phyloP scores from a whole-genome alignment of 2,797 vertebrate species.

The Centroberyx gerrardi region DNA sequence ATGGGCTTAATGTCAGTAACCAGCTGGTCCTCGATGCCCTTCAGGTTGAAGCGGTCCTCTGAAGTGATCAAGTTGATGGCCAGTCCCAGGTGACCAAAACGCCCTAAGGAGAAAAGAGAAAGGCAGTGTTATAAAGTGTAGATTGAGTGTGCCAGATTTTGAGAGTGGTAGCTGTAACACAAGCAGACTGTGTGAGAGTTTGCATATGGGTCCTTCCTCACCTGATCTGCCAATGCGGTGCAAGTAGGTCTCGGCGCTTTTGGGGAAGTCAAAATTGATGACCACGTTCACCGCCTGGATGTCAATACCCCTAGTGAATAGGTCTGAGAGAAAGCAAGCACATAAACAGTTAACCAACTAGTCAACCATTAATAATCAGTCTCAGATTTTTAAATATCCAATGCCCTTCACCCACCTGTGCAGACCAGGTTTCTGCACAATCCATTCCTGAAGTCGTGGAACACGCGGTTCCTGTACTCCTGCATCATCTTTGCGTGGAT shows the following conservation, averaged over 20 bases:
- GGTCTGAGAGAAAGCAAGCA: slow-evolving; percentile 52
- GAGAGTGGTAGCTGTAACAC: background rate
- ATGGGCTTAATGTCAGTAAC: slow-evolving; percentile 90
- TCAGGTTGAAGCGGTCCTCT: slow-evolving; percentile 89
- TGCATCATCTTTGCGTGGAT: slow-evolving; percentile 85
- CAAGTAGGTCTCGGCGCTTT: slow-evolving; percentile 87
- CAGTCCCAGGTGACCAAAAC: slow-evolving; percentile 88
- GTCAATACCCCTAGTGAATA: slow-evolving; percentile 85
- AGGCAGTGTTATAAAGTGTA: background rate
- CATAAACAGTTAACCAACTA: background rate
- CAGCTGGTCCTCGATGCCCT: slow-evolving; percentile 88
- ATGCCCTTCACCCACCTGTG: slow-evolving; percentile 66
- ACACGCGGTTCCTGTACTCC: slow-evolving; percentile 84
- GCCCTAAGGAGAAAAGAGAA: slow-evolving; percentile 66
- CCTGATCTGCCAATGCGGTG: slow-evolving; percentile 88
- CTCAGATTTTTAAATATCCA: background rate
- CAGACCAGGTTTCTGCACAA: slow-evolving; percentile 83
- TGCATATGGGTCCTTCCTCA: slow-evolving; percentile 37
- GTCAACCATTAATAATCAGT: background rate
- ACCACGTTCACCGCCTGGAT: slow-evolving; percentile 89
- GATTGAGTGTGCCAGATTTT: background rate
- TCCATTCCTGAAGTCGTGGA: slow-evolving; percentile 83
- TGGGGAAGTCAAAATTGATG: slow-evolving; percentile 89
- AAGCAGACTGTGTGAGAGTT: background rate
- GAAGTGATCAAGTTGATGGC: slow-evolving; percentile 90